These are phyloP conservation scores for Maniola jurtina DNA, from an alignment of 1,140 invertebrate genomes.

Conservation along the genomic window DNA sequence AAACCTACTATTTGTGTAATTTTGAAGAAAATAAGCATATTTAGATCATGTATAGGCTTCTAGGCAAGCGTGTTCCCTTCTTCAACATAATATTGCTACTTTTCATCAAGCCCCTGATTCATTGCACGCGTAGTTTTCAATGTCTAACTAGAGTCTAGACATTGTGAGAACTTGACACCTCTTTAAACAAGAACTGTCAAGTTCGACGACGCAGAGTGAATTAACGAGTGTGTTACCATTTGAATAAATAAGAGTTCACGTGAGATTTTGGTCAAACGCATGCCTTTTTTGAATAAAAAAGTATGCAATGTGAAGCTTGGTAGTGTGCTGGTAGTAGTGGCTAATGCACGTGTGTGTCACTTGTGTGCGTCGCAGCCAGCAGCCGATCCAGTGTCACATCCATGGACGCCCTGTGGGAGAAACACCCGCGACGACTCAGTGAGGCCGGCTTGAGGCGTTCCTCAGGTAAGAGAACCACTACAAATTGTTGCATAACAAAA, in stretches of 20 bases:
- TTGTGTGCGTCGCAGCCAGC: constrained; percentile 80
- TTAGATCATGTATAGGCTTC: not conserved
- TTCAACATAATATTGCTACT: not conserved
- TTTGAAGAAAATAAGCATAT: too few relatives aligned
- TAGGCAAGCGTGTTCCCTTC: not conserved
- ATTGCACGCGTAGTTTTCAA: not conserved
- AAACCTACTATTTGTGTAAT: too few relatives aligned
- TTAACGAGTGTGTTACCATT: too few relatives aligned
- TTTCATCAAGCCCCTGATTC: not conserved
- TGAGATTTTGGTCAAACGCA: not conserved
- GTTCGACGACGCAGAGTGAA: too few relatives aligned
- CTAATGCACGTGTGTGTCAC: constrained; percentile 73
- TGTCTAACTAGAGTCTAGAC: too few relatives aligned
- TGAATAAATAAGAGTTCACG: not conserved
- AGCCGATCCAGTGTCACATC: constrained; percentile 80
- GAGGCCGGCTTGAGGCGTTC: constrained; percentile 84
- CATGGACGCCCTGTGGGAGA: constrained; percentile 85
- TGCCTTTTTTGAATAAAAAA: not conserved
- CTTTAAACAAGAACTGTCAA: too few relatives aligned
- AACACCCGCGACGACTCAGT: constrained; percentile 82
- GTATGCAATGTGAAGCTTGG: constrained; percentile 30
- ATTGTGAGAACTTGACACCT: too few relatives aligned
- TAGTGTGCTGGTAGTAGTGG: constrained; percentile 59
- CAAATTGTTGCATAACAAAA: constrained; percentile 26
- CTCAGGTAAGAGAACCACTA: constrained; percentile 81